A percentile compares a stretch with the other conserved stretches of the same genome.
Evolutionary conservation across 2,797 vertebrate species (phyloP).

Genomic region (Eulemur mongoz): DNA sequence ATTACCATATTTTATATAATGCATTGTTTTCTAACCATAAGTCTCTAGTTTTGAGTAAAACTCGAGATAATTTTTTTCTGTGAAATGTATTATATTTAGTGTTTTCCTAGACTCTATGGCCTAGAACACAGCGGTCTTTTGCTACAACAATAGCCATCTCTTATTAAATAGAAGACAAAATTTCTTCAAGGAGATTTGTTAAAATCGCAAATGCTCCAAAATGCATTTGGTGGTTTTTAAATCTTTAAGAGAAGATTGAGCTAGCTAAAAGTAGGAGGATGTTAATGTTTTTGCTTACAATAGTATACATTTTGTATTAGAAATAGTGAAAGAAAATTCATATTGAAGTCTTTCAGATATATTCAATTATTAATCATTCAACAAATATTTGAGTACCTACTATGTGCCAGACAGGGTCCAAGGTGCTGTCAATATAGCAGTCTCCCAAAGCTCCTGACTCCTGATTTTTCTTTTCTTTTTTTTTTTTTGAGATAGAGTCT

Average conservation of each 20-base stretch:
- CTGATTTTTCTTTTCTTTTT: neutral
- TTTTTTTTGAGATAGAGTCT: too few species aligned
- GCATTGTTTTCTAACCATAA: neutral
- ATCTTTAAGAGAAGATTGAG: neutral
- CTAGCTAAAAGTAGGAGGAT: neutral
- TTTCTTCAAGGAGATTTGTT: neutral
- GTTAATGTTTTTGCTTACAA: neutral
- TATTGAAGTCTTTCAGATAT: neutral
- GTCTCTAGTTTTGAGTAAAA: neutral
- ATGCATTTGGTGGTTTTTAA: neutral
- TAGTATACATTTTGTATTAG: neutral
- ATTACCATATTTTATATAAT: neutral
- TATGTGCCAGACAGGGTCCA: neutral
- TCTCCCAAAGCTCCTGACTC: neutral
- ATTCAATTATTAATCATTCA: neutral
- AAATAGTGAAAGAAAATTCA: conserved; percentile 29
- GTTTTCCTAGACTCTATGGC: neutral
- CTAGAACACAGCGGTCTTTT: neutral
- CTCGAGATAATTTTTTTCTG: neutral
- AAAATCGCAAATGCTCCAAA: neutral
- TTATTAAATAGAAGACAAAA: neutral
- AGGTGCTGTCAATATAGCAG: neutral
- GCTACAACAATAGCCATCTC: neutral
- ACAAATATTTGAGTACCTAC: neutral
- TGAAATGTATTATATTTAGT: neutral